These are phyloP conservation scores for Solen grandis DNA, from an alignment of 1,140 invertebrate species.

Conservation along the genomic window DNA sequence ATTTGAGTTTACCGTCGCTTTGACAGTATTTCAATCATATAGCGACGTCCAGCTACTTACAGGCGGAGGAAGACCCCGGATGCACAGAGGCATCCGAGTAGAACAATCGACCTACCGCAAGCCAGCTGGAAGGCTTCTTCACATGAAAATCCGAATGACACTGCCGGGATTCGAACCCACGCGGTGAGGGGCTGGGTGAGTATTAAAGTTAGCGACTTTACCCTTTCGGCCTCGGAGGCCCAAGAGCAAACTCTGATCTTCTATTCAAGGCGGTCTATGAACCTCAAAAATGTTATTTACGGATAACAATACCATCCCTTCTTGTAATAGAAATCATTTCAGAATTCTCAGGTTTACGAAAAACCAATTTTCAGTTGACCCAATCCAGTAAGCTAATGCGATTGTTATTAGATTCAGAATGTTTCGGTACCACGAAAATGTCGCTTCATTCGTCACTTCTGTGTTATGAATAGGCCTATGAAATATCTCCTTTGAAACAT, in stretches of 20 bases:
- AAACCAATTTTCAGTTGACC: constrained; percentile 36
- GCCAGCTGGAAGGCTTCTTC: too few species aligned
- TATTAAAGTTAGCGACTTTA: too few species aligned
- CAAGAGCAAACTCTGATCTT: not conserved
- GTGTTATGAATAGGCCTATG: not conserved
- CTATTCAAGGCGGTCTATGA: not conserved
- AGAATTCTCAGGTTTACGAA: constrained; percentile 6
- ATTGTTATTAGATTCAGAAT: not conserved
- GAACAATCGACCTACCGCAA: too few species aligned
- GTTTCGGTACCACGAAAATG: not conserved
- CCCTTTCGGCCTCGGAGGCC: too few species aligned
- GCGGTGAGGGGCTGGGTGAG: too few species aligned
- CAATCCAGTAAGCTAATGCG: not conserved
- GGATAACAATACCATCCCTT: not conserved
- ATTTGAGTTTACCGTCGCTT: too few species aligned
- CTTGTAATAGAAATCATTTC: not conserved
- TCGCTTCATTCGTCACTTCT: not conserved
- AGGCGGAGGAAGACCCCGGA: too few species aligned
- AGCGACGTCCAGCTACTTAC: too few species aligned
- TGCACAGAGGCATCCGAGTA: too few species aligned
- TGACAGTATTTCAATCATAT: too few species aligned
- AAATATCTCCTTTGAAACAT: constrained; percentile 12
- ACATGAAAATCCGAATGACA: too few species aligned
- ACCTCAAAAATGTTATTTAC: constrained; percentile 26
- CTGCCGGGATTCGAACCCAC: too few species aligned